Percentiles rank a stretch among this genome's conserved stretches.
Evolutionary conservation across 2,113 vertebrate species (phyloP).

Genomic region (Cottus gobio): DNA sequence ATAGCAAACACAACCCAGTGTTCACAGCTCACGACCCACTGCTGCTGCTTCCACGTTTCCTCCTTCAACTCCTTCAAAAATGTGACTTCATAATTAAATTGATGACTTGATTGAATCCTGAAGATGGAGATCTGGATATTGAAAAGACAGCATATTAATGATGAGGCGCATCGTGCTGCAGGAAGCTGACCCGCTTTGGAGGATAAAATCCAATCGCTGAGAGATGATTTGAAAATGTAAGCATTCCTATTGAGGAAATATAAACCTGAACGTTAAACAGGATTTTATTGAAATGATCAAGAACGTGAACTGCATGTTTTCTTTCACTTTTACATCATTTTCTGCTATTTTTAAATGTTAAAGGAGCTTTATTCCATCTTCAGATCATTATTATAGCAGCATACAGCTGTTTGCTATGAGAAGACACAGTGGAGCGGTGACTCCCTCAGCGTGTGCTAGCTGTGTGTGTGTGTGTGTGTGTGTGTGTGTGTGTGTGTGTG

Average conservation of each 20-base stretch:
- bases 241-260: not conserved
- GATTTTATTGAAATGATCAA: not conserved
- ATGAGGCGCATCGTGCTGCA: not conserved
- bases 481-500: not conserved
- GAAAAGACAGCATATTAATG: not conserved
- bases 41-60: not conserved
- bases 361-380: not conserved
- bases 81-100: constrained; percentile 35
- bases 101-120: constrained; percentile 33
- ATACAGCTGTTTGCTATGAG: not conserved
- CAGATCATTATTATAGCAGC: not conserved
- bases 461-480: not conserved
- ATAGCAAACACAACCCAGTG: constrained; percentile 59
- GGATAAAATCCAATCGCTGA: not conserved
- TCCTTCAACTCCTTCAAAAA: constrained; percentile 25
- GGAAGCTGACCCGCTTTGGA: not conserved
- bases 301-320: not conserved
- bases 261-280: not conserved
- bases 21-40: constrained; percentile 57
- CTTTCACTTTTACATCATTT: not conserved
- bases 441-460: not conserved
- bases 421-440: not conserved
- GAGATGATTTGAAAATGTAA: not conserved
- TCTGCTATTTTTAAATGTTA: not conserved
- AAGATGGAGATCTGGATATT: constrained; percentile 34